These are phyloP conservation scores for Caracal caracal DNA, from an alignment of 2,113 vertebrate species.

Conservation along the genomic window DNA sequence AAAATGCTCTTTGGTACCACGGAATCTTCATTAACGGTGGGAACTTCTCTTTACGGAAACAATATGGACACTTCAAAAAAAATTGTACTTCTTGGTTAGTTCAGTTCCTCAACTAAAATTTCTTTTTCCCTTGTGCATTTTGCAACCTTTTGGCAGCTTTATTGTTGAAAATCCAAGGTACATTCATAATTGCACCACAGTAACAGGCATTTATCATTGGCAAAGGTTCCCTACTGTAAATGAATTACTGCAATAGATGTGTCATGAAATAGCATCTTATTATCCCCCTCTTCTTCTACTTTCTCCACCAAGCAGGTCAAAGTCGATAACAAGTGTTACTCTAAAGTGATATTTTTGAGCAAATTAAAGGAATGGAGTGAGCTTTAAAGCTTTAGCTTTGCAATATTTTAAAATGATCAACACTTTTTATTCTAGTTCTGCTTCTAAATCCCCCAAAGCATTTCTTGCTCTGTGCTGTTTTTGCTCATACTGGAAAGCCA, in stretches of 20 bases:
- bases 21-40: constrained; percentile 58
- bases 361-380: constrained; percentile 78
- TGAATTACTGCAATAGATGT: constrained; percentile 84
- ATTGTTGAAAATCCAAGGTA: constrained; percentile 81
- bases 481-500: background rate
- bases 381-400: constrained; percentile 60
- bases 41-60: constrained; percentile 62
- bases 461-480: background rate
- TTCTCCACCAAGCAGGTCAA: constrained; percentile 81
- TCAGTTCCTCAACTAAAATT: constrained; percentile 62
- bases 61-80: constrained; percentile 45
- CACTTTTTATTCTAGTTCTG: constrained; percentile 7
- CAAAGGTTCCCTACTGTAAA: constrained; percentile 78
- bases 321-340: constrained; percentile 72
- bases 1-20: constrained; percentile 16
- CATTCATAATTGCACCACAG: constrained; percentile 81
- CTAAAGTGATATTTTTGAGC: constrained; percentile 70
- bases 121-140: constrained; percentile 67
- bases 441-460: background rate
- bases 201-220: constrained; percentile 83
- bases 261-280: constrained; percentile 83
- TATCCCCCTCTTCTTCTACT: constrained; percentile 81
- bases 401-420: constrained; percentile 74
- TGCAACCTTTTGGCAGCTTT: constrained; percentile 82
- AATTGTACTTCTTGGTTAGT: constrained; percentile 64